Conservation (phyloP, 2,888 invertebrate species). For the Phengaris alcon region DNA sequence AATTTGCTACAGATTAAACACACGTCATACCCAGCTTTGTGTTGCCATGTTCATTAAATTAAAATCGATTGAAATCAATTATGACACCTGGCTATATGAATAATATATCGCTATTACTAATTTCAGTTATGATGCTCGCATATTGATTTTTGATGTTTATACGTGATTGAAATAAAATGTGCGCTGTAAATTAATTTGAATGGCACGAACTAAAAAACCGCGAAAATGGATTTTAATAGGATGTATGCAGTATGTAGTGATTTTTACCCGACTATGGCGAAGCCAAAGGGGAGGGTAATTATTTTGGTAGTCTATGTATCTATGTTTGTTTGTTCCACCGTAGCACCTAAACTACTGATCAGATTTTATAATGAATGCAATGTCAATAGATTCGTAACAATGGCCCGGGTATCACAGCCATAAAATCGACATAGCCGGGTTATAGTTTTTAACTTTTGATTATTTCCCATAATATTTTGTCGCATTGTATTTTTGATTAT, state of each 20-base stretch:
- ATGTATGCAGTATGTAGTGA: neutral
- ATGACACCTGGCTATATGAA: neutral
- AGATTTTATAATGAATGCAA: no score
- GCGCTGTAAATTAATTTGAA: neutral
- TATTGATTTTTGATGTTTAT: conserved; percentile 6
- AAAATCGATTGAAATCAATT: conserved; percentile 11
- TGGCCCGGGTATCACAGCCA: no score
- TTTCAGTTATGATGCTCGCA: neutral
- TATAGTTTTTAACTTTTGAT: no score
- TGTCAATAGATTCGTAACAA: no score
- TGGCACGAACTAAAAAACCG: neutral
- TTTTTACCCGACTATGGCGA: neutral
- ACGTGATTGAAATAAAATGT: conserved; percentile 12
- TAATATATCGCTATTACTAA: neutral
- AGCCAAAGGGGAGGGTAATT: no score
- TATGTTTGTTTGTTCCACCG: no score
- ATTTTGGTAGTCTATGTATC: no score
- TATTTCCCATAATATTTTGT: no score
- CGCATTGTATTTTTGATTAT: no score
- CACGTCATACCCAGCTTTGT: neutral
- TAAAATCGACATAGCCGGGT: no score
- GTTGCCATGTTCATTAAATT: conserved; percentile 2
- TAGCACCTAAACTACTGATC: no score
- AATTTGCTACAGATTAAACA: conserved; percentile 4
- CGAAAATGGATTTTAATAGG: conserved; percentile 1